Evolutionary conservation across 2,113 vertebrate species (phyloP).

Genomic region (Aptenodytes patagonicus): DNA sequence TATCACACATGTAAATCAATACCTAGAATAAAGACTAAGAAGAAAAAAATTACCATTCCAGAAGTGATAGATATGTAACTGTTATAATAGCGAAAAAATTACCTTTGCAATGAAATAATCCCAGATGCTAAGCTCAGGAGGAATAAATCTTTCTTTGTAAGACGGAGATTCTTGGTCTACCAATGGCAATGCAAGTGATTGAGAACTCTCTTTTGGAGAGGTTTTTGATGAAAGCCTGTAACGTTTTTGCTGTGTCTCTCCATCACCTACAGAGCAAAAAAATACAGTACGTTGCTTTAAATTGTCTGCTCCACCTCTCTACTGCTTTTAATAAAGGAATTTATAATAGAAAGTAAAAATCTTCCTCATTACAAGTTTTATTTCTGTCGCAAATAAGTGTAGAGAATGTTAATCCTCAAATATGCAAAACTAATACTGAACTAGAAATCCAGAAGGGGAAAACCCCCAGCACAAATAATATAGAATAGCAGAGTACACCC

Average conservation of each 20-base stretch:
- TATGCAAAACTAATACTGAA: background rate
- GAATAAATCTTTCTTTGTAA: constrained; percentile 88
- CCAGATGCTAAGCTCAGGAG: constrained; percentile 97
- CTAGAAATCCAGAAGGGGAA: background rate
- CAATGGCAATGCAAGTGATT: constrained; percentile 59
- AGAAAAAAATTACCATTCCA: background rate
- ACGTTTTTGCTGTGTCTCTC: constrained; percentile 77
- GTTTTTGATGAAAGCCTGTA: constrained; percentile 79
- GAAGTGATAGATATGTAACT: background rate
- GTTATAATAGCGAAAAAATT: background rate
- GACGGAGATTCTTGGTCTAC: constrained; percentile 74
- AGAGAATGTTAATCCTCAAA: background rate
- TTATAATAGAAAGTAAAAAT: background rate
- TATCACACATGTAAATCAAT: background rate
- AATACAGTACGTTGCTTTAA: background rate
- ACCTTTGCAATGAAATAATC: constrained; percentile 98
- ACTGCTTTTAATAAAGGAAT: background rate
- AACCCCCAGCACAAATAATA: background rate
- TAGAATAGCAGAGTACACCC: rapidly evolving
- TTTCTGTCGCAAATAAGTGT: background rate
- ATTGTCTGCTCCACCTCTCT: background rate
- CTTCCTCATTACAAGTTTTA: background rate
- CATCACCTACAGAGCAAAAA: constrained; percentile 73
- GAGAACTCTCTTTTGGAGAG: constrained; percentile 75
- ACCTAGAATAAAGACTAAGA: background rate